Conservation (phyloP, 1,140 invertebrate species). For the Trichomalopsis sarcophagae region DNA sequence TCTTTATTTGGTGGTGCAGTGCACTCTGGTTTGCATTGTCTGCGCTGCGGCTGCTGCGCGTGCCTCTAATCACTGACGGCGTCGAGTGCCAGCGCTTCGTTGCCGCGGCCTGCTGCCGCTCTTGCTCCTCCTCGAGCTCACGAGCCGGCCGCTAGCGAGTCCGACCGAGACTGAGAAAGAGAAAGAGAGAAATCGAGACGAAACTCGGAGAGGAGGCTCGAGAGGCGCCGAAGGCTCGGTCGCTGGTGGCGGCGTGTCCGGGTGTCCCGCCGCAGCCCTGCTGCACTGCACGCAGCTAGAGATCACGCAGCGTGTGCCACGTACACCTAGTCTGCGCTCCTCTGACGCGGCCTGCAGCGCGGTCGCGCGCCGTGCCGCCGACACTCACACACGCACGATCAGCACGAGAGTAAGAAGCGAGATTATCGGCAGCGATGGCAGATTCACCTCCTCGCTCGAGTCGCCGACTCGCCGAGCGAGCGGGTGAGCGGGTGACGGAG, state of each 20-base stretch:
- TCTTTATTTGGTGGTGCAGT: conserved; percentile 70
- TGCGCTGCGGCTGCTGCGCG: conserved; percentile 74
- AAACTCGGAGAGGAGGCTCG: not conserved
- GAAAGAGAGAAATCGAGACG: not conserved
- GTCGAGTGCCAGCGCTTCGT: conserved; percentile 35
- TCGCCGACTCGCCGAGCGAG: not conserved
- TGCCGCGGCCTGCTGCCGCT: conserved; percentile 32
- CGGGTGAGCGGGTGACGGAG: conserved; percentile 58
- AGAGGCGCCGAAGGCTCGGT: not conserved
- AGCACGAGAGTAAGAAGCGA: conserved; percentile 29
- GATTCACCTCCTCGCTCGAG: no score
- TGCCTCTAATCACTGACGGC: conserved; percentile 66
- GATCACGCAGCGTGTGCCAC: conserved; percentile 12
- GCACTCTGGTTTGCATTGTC: conserved; percentile 75
- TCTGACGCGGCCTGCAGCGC: conserved; percentile 34
- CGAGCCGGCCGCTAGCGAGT: not conserved
- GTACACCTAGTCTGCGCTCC: conserved; percentile 11
- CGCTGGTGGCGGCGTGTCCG: not conserved
- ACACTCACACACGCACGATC: conserved; percentile 29
- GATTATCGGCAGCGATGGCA: not conserved
- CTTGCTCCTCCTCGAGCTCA: conserved; percentile 26
- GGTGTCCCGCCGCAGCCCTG: no score
- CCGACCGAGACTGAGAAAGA: conserved; percentile 14
- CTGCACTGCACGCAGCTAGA: not conserved
- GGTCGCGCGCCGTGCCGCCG: conserved; percentile 15